A percentile compares a stretch with the other conserved stretches of the same genome.
phyloP scores from a whole-genome alignment of 2,113 vertebrate species.

The Nyctibius bracteatus region DNA sequence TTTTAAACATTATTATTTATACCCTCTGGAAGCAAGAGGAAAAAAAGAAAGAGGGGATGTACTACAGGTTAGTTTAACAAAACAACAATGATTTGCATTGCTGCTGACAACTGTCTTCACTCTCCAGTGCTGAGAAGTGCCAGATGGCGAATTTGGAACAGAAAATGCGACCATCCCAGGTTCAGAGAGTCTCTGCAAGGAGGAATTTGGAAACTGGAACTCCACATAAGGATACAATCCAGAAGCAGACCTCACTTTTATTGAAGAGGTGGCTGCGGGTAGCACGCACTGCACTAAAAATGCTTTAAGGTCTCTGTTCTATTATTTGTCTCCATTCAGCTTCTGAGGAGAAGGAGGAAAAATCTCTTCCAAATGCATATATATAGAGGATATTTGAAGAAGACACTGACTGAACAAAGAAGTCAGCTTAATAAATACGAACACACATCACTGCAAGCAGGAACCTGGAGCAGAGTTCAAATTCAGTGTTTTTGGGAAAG shows the following conservation, averaged over 20 bases:
- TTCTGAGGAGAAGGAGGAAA: background rate
- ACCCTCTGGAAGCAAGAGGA: slow-evolving; percentile 14
- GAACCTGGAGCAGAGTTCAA: background rate
- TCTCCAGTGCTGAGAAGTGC: slow-evolving; percentile 70
- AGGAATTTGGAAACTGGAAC: slow-evolving; percentile 68
- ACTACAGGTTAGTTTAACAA: slow-evolving; percentile 45
- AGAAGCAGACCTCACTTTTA: slow-evolving; percentile 41
- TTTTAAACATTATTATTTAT: slow-evolving; percentile 59
- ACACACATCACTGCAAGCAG: background rate
- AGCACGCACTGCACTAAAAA: background rate
- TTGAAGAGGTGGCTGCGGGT: background rate
- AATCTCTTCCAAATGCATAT: background rate
- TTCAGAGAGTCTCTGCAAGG: slow-evolving; percentile 65
- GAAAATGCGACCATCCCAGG: slow-evolving; percentile 64
- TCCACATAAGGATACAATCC: slow-evolving; percentile 45
- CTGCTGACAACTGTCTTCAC: slow-evolving; percentile 72
- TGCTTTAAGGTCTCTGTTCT: background rate
- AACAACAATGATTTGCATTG: slow-evolving; percentile 72
- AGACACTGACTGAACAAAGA: background rate
- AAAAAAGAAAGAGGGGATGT: background rate
- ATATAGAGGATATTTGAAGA: background rate
- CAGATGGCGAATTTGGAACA: slow-evolving; percentile 76
- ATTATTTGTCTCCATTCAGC: background rate
- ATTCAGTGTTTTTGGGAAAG: background rate
- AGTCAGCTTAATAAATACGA: background rate